A percentile compares a stretch with the other conserved stretches of the same genome.
phyloP scores from a whole-genome alignment of 1,140 invertebrate genomes.

The Aleiodes sp. region DNA sequence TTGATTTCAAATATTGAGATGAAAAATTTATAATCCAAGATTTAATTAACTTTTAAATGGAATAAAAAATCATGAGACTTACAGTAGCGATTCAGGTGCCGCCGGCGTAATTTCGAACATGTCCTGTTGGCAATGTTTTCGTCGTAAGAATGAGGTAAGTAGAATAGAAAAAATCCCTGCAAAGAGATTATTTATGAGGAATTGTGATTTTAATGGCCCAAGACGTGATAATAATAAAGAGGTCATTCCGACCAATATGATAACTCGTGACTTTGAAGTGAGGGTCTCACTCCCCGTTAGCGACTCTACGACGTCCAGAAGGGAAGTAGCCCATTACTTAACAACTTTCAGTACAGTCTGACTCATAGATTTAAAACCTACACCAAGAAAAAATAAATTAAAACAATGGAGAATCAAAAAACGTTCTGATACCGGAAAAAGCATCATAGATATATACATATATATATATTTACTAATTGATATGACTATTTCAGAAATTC shows the following conservation, averaged over 20 bases:
- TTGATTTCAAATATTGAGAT: not conserved
- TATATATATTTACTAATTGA: not conserved
- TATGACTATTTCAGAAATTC: not conserved
- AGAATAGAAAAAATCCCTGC: too few species aligned
- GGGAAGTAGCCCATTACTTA: slow-evolving; percentile 62
- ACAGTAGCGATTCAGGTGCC: not conserved
- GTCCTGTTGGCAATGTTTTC: not conserved
- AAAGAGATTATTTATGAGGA: too few species aligned
- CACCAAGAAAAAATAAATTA: not conserved
- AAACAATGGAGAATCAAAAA: not conserved
- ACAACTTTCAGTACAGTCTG: slow-evolving; percentile 60
- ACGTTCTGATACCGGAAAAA: too few species aligned
- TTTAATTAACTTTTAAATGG: not conserved
- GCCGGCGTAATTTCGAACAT: not conserved
- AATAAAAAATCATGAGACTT: slow-evolving; percentile 9
- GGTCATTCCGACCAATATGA: slow-evolving; percentile 62
- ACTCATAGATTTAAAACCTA: slow-evolving; percentile 47
- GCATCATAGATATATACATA: not conserved
- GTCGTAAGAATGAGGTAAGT: not conserved
- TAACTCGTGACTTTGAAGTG: slow-evolving; percentile 65
- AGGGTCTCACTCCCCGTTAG: slow-evolving; percentile 59
- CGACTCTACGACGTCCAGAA: slow-evolving; percentile 41
- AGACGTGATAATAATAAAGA: slow-evolving; percentile 24
- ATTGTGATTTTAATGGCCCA: too few species aligned
- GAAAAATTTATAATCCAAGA: slow-evolving; percentile 16